Percentiles rank a stretch among this genome's conserved stretches.
Conservation (phyloP, 64 coral and sea anemone species). For the Pocillopora damicornis region DNA sequence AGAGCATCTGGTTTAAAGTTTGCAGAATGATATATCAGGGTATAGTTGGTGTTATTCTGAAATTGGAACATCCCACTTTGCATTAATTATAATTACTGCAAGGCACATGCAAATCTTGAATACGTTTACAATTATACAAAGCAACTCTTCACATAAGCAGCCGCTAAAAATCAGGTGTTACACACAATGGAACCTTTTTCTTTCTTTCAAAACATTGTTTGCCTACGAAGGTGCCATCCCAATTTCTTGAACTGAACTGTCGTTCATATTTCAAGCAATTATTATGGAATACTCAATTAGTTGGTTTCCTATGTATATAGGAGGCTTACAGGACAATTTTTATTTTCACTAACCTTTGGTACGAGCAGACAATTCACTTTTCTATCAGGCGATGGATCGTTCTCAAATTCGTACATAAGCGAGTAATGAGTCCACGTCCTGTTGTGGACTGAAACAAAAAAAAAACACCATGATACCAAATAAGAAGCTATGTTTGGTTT, state of each 20-base stretch:
- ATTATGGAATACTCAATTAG: no score
- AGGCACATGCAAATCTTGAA: not conserved
- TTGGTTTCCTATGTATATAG: no score
- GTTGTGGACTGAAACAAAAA: not conserved
- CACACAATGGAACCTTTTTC: no score
- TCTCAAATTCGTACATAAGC: not conserved
- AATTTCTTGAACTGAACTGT: no score
- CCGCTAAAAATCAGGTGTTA: no score
- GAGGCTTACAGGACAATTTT: no score
- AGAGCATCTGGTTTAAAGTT: not conserved
- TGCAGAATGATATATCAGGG: not conserved
- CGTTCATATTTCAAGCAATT: no score
- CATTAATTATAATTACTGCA: not conserved
- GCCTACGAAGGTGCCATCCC: no score
- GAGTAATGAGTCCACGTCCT: conserved; percentile 21
- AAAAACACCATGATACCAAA: no score
- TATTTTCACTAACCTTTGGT: not conserved
- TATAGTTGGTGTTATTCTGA: not conserved
- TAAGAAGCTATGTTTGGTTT: not conserved
- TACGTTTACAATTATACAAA: not conserved
- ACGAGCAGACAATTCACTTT: conserved; percentile 2
- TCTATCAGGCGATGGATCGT: not conserved
- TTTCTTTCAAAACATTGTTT: no score
- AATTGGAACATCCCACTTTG: not conserved
- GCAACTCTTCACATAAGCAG: not conserved